A percentile compares a stretch with the other conserved stretches of the same genome.
Evolutionary conservation across 2,888 invertebrate genomes (phyloP).

Genomic region (Rhopalosiphum nymphaeae): DNA sequence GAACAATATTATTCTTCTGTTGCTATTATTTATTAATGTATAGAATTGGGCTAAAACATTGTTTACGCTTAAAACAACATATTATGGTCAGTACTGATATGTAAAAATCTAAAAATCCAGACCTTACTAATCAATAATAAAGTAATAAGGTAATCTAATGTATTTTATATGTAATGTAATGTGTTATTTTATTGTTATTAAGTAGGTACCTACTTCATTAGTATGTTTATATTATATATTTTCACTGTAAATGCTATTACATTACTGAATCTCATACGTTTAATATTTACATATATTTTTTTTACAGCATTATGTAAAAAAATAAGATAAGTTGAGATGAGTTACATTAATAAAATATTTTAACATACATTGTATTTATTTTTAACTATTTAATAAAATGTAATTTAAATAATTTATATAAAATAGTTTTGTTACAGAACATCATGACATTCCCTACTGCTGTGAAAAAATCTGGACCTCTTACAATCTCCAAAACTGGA

Average conservation of each 20-base stretch:
- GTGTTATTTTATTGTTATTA: no score
- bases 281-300: background rate
- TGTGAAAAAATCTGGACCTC: constrained; percentile 41
- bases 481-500: constrained; percentile 44
- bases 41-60: no score
- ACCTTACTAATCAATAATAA: no score
- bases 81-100: no score
- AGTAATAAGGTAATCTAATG: no score
- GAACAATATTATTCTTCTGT: no score
- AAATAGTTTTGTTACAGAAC: constrained; percentile 41
- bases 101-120: no score
- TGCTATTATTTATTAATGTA: no score
- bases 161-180: no score
- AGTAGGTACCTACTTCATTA: background rate
- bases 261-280: background rate
- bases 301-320: background rate
- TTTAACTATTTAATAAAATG: background rate
- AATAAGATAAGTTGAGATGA: background rate
- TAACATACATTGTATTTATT: background rate
- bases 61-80: no score
- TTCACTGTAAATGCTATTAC: background rate
- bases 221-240: background rate
- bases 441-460: constrained; percentile 52
- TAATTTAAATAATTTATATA: background rate
- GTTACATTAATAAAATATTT: background rate